phyloP scores from a whole-genome alignment of 2,888 invertebrate species.

The Amiota minor region DNA sequence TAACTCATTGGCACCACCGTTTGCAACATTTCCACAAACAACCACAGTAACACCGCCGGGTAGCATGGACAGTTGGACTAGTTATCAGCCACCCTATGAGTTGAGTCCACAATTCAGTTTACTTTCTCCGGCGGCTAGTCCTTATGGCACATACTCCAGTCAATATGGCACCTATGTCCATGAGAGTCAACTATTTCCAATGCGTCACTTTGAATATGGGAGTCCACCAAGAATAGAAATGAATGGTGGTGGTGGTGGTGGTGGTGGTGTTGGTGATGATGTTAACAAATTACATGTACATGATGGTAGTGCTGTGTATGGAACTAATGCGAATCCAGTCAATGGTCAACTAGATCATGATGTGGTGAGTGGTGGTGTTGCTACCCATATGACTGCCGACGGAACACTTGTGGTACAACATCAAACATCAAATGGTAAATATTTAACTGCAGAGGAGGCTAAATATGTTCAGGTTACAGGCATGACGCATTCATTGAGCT shows the following conservation, averaged over 20 bases:
- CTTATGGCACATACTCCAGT: constrained; percentile 79
- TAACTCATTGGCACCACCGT: constrained; percentile 75
- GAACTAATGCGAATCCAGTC: constrained; percentile 73
- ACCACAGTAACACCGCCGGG: constrained; percentile 76
- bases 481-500: constrained; percentile 56
- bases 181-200: constrained; percentile 82
- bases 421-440: constrained; percentile 68
- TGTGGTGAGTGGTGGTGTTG: background rate
- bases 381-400: constrained; percentile 41
- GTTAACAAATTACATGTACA: constrained; percentile 72
- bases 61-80: constrained; percentile 85
- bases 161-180: constrained; percentile 81
- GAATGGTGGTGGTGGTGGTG: constrained; percentile 61
- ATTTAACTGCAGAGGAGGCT: constrained; percentile 69
- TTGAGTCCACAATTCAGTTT: constrained; percentile 83
- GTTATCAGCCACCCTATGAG: constrained; percentile 84
- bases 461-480: constrained; percentile 68
- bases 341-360: constrained; percentile 55
- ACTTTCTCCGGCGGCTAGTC: constrained; percentile 80
- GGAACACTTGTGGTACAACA: constrained; percentile 59
- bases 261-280: constrained; percentile 74
- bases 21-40: constrained; percentile 78
- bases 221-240: constrained; percentile 72
- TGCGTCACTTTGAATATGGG: constrained; percentile 75
- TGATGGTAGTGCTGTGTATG: constrained; percentile 73